phyloP scores from a whole-genome alignment of 2,797 vertebrate genomes.

The Pithecia hirsuta region DNA sequence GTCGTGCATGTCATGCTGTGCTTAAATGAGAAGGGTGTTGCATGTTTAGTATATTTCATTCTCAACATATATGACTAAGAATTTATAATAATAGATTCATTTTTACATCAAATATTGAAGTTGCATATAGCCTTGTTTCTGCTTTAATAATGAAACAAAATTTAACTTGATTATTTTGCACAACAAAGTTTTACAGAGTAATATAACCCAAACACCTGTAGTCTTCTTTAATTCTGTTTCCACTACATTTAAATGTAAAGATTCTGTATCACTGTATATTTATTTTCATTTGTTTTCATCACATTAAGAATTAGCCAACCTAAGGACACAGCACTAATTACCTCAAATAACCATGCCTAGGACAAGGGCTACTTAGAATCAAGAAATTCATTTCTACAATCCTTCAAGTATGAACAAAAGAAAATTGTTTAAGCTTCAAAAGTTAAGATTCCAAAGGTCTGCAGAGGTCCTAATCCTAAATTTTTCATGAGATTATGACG shows the following conservation, averaged over 20 bases:
- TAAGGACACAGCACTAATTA: not conserved
- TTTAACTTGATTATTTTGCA: not conserved
- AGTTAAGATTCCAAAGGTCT: not conserved
- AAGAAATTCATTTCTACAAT: not conserved
- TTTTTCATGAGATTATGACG: not conserved
- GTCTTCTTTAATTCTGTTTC: not conserved
- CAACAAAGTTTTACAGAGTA: not conserved
- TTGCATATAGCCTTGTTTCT: slow-evolving; percentile 32
- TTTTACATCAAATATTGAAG: slow-evolving; percentile 61
- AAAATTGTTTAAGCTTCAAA: not conserved
- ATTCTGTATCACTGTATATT: not conserved
- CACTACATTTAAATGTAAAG: not conserved
- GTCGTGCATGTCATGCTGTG: not conserved
- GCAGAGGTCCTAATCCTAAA: not conserved
- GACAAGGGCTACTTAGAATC: not conserved
- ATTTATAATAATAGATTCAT: slow-evolving; percentile 37
- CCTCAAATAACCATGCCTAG: not conserved
- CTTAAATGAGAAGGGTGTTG: not conserved
- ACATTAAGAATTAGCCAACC: not conserved
- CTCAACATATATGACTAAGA: not conserved
- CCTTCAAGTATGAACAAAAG: not conserved
- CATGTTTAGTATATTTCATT: slow-evolving; percentile 1
- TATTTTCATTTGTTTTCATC: not conserved
- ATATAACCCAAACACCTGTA: not conserved
- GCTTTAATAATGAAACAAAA: slow-evolving; percentile 6